Evolutionary conservation across 2,113 vertebrate genomes (phyloP), one percentile per base, ranked within the genome.

Genomic region (Ahaetulla prasina): DNA sequence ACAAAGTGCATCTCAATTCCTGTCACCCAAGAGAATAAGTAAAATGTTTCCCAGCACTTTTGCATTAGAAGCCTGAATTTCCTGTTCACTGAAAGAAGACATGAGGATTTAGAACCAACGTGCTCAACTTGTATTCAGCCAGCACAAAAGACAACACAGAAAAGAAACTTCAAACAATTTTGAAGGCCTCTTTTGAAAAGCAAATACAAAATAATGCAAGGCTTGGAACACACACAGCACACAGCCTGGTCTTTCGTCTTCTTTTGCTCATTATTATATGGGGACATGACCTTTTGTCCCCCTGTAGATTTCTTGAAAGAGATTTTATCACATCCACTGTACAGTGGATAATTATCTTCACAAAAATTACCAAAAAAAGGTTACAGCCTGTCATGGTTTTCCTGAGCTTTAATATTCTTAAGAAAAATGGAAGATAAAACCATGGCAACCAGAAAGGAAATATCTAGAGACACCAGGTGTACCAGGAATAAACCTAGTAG

Each of bases 381-480:
- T 39, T 91, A 54, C 88, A 93, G 93, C 39, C 68, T 50, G 2
- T 90, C 84, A 52, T 85, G 1, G 2, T 55, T 94, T n/a, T 87
- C 86, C 54, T 9, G 11, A 85, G 25, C 30, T 91, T 87, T 52
- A 52, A 85, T 92, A 94, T 92, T 2, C 90, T 20, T 84, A 91
- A 50, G 0, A 0, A 87, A 96, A 95, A 95, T 93, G 91, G 94
- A 95, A 96, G 86, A n/a, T 91, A 85, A 95, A 93, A 25, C 87
- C 20, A 94, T 52, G 0, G 92, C 4, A 91, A 89, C 10, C 3
- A 52, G 60, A 90, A 11, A 94, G 84, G 80, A 89, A 45, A 86
- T 1, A 94, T 90, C 91, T 52, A 92, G 39, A 54, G 35, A 52
- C 25, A 80, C 23, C 50, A 74, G n/a, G 50, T 43, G 4, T 35